Evolutionary conservation across 2,888 invertebrate species (phyloP).

Genomic region (Lymantria dispar): DNA sequence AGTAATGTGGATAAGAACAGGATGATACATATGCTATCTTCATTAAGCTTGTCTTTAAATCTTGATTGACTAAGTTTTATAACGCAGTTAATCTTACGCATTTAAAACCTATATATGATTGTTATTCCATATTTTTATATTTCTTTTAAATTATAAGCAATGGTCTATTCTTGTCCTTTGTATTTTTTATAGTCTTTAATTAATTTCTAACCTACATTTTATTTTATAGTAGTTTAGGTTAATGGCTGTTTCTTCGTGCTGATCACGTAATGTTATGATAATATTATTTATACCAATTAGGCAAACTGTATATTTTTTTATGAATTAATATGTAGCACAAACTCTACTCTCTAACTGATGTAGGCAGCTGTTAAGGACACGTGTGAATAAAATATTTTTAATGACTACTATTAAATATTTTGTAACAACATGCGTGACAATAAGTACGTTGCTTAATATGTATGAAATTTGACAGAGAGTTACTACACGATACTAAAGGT

Average conservation of each 20-base stretch:
- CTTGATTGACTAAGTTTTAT: too few relatives aligned
- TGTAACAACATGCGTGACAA: not conserved
- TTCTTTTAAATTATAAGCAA: not conserved
- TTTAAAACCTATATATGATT: not conserved
- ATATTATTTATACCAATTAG: too few relatives aligned
- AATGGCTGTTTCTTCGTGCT: too few relatives aligned
- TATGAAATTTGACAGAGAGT: not conserved
- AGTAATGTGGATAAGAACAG: too few relatives aligned
- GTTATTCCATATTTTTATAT: not conserved
- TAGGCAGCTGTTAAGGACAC: not conserved
- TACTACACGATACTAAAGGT: not conserved
- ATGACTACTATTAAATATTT: conserved; percentile 3
- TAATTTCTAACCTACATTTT: too few relatives aligned
- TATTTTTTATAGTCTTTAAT: not conserved
- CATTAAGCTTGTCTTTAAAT: too few relatives aligned
- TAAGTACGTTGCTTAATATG: not conserved
- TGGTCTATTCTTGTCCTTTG: not conserved
- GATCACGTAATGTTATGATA: too few relatives aligned
- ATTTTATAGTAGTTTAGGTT: too few relatives aligned
- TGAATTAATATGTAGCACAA: too few relatives aligned
- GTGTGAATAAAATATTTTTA: not conserved
- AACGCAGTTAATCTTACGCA: not conserved
- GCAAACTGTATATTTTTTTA: too few relatives aligned
- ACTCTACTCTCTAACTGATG: too few relatives aligned
- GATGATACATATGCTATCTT: too few relatives aligned